Conservation (phyloP, 2,113 vertebrate species). For the Panurus biarmicus region DNA sequence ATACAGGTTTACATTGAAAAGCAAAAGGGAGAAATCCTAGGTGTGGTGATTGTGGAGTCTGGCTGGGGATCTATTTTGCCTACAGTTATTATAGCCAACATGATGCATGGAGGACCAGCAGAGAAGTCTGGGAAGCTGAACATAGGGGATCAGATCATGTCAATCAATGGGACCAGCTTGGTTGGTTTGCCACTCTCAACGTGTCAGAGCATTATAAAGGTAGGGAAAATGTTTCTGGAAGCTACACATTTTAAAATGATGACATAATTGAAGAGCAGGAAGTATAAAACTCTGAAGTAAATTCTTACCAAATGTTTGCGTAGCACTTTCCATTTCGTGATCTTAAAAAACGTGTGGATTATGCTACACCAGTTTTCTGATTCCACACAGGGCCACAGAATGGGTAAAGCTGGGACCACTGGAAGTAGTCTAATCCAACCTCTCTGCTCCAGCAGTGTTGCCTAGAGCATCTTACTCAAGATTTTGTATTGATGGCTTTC, state of each 20-base stretch:
- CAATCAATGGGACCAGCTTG: constrained; percentile 94
- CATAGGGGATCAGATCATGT: constrained; percentile 98
- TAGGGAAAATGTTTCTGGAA: constrained; percentile 26
- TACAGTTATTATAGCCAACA: constrained; percentile 96
- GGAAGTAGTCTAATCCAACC: neutral
- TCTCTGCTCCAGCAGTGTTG: neutral
- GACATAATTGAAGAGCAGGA: neutral
- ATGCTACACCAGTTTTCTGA: neutral
- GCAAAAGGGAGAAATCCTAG: constrained; percentile 93
- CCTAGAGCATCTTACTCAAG: neutral
- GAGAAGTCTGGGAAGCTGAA: constrained; percentile 92
- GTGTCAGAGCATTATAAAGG: constrained; percentile 99
- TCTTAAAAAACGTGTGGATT: neutral
- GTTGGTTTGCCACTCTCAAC: constrained; percentile 95
- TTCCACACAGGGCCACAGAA: neutral
- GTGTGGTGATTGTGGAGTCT: constrained; percentile 94
- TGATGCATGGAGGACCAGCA: constrained; percentile 96
- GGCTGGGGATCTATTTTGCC: constrained; percentile 98
- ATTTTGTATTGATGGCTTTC: neutral
- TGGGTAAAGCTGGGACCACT: neutral
- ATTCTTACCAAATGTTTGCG: neutral
- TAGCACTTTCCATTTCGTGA: neutral
- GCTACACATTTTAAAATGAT: neutral
- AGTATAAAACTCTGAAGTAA: neutral
- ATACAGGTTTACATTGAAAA: constrained; percentile 92